Evolutionary conservation across 2,888 invertebrate species (phyloP), one percentile per base, ranked within the genome.

Genomic region (Andrena flavipes): DNA sequence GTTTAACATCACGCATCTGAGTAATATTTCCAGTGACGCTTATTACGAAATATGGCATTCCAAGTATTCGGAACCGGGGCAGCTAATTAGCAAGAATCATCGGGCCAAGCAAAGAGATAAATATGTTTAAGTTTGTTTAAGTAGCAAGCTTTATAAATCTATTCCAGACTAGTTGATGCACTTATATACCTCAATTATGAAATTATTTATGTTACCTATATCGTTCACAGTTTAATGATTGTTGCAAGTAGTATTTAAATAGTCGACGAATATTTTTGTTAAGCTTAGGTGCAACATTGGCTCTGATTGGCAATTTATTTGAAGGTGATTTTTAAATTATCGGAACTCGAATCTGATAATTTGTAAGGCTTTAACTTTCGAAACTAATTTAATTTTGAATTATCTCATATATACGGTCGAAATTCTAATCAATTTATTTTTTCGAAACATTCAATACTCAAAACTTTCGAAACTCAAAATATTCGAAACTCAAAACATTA

Each of bases 31-130:
- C 2, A 91, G 93, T 6, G 93, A 94, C 7, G 89, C 93, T 72
- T 95, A 95, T 88, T 95, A 94, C 78, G 92, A 95, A 84, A 91
- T 95, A 75, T 95, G 95, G 95, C 88, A 91, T 23, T 86, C 90
- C 6, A 92, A 91, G 74, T 93, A 93, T 76, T 91, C 92, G 1
- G 92, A 91, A 49, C 92, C 93, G 0, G 92, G 88, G 49, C 88
- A 90, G 23, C 89, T 93, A 48, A 90, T 91, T 49, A 76, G 78
- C 4, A 85, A 71, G n/a, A 88, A 88, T 82, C 86, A 89, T 76
- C 80, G 80, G 29, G 77, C 73, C 48, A 84, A 49, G 49, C 8
- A 33, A 33, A 5, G 7, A 35, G 23, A 65, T 54, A 23, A 30
- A 13, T 35, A 26, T 1, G 26, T 33, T 7, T 74, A 7, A 49